Evolutionary conservation across 2,888 invertebrate genomes (phyloP).

Genomic region (Polylopha cassiicola): DNA sequence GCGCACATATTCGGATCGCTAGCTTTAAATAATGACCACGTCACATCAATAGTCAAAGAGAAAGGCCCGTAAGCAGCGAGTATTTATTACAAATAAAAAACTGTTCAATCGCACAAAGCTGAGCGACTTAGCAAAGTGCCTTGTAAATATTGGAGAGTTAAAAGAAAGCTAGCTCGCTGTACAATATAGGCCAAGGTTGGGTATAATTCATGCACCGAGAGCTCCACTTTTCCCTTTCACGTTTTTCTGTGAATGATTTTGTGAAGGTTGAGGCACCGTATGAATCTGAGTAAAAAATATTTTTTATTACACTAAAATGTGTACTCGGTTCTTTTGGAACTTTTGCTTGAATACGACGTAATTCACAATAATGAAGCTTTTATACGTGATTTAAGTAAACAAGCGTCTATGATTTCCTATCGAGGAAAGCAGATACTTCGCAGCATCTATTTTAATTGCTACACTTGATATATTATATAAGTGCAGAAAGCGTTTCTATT

Average conservation of each 20-base stretch:
- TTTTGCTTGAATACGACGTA: conserved; percentile 3
- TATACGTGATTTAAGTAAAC: too few species aligned
- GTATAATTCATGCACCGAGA: conserved; percentile 18
- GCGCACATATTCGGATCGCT: conserved; percentile 39
- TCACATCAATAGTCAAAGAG: conserved; percentile 29
- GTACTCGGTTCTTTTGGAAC: conserved; percentile 1
- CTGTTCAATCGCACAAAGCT: too few species aligned
- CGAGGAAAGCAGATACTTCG: conserved; percentile 1
- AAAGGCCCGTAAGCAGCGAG: conserved; percentile 31
- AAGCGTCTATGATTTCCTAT: conserved; percentile 10
- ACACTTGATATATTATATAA: conserved; percentile 19
- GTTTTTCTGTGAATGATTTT: conserved; percentile 22
- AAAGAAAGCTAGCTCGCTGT: conserved; percentile 19
- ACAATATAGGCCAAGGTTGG: conserved; percentile 22
- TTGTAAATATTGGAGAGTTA: conserved; percentile 24
- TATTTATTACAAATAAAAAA: too few species aligned
- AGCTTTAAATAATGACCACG: conserved; percentile 47
- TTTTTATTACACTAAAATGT: conserved; percentile 4
- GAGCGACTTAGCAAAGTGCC: conserved; percentile 34
- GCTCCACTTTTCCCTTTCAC: conserved; percentile 14
- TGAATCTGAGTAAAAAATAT: conserved; percentile 19
- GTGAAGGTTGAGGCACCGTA: conserved; percentile 16
- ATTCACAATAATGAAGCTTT: conserved; percentile 14
- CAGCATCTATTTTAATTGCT: neutral
- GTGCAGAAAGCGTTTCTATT: conserved; percentile 16